These are phyloP conservation scores for Petrolisthes manimaculis DNA, from an alignment of 2,888 invertebrate genomes.

Conservation along the genomic window DNA sequence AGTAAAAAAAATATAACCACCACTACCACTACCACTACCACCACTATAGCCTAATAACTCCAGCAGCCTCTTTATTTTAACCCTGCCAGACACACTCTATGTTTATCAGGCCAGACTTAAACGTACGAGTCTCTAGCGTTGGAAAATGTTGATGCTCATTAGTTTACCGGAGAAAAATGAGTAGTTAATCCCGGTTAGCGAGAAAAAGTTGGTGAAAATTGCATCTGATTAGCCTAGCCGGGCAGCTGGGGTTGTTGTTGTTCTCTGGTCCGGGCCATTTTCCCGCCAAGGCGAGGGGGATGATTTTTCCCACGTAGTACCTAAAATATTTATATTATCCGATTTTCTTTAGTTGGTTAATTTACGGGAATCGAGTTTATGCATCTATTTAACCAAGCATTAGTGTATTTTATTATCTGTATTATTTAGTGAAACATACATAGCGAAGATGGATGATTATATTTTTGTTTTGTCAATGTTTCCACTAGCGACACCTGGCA, in stretches of 20 bases:
- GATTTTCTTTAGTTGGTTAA: not conserved
- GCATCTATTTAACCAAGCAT: no score
- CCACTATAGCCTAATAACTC: no score
- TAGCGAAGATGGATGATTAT: not conserved
- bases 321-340: not conserved
- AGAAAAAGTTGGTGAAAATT: slow-evolving; percentile 7
- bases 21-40: not conserved
- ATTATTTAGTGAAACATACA: not conserved
- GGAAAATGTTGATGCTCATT: not conserved
- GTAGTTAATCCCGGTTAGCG: not conserved
- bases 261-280: not conserved
- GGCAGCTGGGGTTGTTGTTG: not conserved
- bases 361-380: not conserved
- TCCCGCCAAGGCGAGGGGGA: not conserved
- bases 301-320: not conserved
- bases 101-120: no score
- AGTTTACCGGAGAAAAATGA: not conserved
- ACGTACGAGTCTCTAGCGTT: no score
- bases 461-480: not conserved
- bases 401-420: not conserved
- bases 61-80: no score
- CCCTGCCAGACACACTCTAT: no score
- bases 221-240: no score
- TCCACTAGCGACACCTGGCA: not conserved
- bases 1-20: not conserved